Base-by-base conservation (phyloP, 2,797 vertebrate species). In the Thalassophryne amazonica region DNA sequence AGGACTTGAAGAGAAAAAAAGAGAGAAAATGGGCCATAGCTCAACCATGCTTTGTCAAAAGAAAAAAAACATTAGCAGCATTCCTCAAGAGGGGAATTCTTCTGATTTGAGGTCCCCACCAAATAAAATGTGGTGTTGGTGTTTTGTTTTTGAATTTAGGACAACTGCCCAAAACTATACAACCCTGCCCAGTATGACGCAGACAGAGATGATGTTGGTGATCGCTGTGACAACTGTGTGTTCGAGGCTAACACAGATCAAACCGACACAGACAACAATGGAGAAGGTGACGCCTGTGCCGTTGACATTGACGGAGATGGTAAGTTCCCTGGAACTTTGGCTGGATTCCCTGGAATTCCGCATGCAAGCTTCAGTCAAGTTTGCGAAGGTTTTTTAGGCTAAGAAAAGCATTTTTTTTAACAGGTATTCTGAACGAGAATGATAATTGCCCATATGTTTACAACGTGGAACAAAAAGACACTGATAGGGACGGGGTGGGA, bases 381-480 rank as follows among this genome's bases (percentile, higher is more conserved):
- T 53, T 25, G 1, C 11, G 17, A n/a, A 15, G n/a, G 5, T 29
- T 11, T 6, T 9, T 6, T 23, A 34, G 16, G 4, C 43, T 76
- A 66, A 80, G 7, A 19, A 13, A 6, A 17, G 14, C 9, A 7
- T 66, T 1, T 59, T 69, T 60, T 18, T 83, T 27, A 60, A 33
- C 78, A 99, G 97, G 94, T 5, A 92, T 99, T 83, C 86, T 98
- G 76, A 99, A 99, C 32, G 96, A 95, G 84, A 86, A 82, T 8
- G 97, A 99, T 80, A 99, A 99, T 61, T 99, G 97, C 68, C 93
- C 95, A 0, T 97, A 97, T 27, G 94, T 99, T 45, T 98, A 99
- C 80, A 99, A 99, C 0, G 92, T 94, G 80, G 96, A 99, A 80
- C 97, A 99, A 87, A 95, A 88, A 65, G 97, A 99, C 53, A 95